A percentile compares a stretch with the other conserved stretches of the same genome.
phyloP scores from a whole-genome alignment of 2,113 vertebrate species.

The Propithecus coquereli region DNA sequence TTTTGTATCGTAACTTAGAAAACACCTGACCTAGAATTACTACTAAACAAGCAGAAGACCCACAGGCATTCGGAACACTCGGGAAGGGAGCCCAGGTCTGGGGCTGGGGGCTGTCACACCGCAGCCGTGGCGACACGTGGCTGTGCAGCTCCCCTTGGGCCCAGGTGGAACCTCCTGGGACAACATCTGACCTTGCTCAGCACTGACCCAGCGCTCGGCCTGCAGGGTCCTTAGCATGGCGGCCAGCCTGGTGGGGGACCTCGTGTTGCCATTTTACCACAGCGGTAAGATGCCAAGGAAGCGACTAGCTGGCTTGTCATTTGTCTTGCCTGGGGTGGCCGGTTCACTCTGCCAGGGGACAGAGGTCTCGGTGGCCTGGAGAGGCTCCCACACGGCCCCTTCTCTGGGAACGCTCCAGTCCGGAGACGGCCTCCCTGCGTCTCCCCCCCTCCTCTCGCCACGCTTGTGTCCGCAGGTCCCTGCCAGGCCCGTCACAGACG shows the following conservation, averaged over 20 bases:
- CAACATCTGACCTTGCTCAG: background rate
- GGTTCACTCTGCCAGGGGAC: background rate
- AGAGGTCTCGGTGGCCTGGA: background rate
- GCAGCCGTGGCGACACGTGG: background rate
- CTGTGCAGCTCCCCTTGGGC: accelerated
- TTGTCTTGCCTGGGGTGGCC: background rate
- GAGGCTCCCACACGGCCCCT: accelerated
- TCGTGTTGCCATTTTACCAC: background rate
- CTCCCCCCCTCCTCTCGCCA: background rate
- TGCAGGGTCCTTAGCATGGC: background rate
- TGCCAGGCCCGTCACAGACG: background rate
- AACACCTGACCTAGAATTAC: background rate
- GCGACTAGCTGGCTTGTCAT: accelerated
- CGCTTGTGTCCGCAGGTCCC: background rate
- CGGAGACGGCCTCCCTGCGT: accelerated
- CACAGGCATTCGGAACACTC: accelerated
- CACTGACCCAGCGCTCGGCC: background rate
- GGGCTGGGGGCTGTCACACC: background rate
- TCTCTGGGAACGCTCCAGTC: background rate
- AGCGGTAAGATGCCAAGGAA: background rate
- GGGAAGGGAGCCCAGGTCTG: background rate
- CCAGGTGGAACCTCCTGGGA: background rate
- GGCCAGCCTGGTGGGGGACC: background rate
- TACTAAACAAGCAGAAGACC: background rate
- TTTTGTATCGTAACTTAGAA: background rate